Evolutionary conservation across 2,113 vertebrate species (phyloP).

Genomic region (Thamnophis sirtalis): DNA sequence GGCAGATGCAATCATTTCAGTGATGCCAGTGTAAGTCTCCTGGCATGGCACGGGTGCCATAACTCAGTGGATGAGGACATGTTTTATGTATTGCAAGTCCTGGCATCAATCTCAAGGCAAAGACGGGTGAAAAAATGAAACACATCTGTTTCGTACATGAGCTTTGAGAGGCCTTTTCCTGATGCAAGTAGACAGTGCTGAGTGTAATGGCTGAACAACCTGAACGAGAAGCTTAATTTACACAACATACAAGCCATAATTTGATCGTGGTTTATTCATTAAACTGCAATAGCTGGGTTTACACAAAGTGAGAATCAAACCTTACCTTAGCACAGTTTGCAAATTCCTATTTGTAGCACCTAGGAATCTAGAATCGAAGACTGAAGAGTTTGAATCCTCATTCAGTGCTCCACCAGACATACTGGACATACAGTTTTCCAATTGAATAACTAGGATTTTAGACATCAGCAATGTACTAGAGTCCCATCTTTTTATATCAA

Average conservation of each 20-base stretch:
- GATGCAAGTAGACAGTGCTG: background rate
- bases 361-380: background rate
- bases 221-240: background rate
- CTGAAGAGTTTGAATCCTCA: background rate
- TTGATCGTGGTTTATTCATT: background rate
- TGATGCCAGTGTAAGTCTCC: background rate
- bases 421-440: background rate
- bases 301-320: background rate
- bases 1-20: background rate
- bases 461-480: background rate
- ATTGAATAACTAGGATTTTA: background rate
- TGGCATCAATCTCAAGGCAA: background rate
- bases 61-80: background rate
- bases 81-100: background rate
- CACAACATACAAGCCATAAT: background rate
- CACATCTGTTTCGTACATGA: background rate
- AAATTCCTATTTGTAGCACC: background rate
- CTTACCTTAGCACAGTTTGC: background rate
- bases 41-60: background rate
- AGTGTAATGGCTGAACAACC: background rate
- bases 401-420: background rate
- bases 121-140: background rate
- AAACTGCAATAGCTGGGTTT: background rate
- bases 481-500: background rate
- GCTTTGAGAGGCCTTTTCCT: background rate